A percentile compares a stretch with the other conserved stretches of the same genome.
These are phyloP conservation scores for Dione juno DNA, from an alignment of 2,888 invertebrate genomes.

Conservation along the genomic window DNA sequence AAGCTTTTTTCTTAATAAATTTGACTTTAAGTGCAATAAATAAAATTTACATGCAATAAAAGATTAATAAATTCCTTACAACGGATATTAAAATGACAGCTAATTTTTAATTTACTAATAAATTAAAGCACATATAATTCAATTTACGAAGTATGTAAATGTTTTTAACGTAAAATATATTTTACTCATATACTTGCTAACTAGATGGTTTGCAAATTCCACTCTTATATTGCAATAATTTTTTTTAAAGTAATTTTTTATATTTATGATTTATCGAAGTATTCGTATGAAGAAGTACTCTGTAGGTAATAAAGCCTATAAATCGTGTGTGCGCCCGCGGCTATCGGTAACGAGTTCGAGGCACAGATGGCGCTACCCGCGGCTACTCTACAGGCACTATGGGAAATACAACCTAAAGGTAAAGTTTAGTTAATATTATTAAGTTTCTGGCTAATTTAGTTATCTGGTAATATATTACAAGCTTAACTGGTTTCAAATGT, in stretches of 20 bases:
- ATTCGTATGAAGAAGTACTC: not conserved
- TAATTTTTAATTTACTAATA: no score
- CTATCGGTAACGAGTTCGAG: conserved; percentile 54
- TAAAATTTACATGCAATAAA: no score
- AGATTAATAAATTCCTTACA: no score
- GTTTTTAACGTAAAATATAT: not conserved
- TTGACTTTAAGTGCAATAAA: no score
- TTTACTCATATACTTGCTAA: not conserved
- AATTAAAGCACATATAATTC: no score
- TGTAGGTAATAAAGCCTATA: conserved; percentile 55
- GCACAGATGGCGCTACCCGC: conserved; percentile 54
- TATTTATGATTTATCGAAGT: not conserved
- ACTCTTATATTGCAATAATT: not conserved
- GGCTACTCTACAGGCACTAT: conserved; percentile 22
- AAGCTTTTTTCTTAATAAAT: no score
- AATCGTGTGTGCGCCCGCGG: conserved; percentile 54
- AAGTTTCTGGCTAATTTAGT: conserved; percentile 8
- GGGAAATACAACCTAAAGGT: not conserved
- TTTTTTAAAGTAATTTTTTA: not conserved
- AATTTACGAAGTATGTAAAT: not conserved
- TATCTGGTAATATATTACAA: not conserved
- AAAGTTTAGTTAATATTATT: not conserved
- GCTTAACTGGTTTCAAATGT: no score
- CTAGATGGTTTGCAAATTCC: not conserved
- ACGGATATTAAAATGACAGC: no score